Evolutionary conservation across 53 echinoderm and acorn worm genomes (phyloP).

Genomic region (Temnopleurus reevesii): DNA sequence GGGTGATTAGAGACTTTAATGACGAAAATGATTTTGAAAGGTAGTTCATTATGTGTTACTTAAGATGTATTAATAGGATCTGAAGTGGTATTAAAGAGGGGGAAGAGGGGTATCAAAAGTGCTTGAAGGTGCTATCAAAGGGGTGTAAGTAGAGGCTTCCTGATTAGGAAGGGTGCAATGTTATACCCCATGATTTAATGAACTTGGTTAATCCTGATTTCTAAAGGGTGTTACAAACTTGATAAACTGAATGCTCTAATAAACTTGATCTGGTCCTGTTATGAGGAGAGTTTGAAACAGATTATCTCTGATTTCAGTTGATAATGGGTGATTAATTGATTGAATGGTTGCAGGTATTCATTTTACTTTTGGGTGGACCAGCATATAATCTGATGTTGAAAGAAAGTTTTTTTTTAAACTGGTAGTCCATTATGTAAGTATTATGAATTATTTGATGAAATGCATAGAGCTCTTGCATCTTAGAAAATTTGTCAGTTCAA

Average conservation of each 20-base stretch:
- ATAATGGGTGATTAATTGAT: conserved; percentile 18
- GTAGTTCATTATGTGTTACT: conserved; percentile 11
- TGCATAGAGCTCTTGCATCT: background rate
- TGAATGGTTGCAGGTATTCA: background rate
- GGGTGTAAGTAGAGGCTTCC: conserved; percentile 10
- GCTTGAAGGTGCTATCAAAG: background rate
- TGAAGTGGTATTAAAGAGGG: background rate
- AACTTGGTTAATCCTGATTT: background rate
- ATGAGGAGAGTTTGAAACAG: too few species aligned
- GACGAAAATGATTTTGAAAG: background rate
- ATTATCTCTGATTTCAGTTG: background rate
- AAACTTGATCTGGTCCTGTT: too few species aligned
- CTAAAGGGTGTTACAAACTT: background rate
- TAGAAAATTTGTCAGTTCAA: background rate
- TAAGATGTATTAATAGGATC: background rate
- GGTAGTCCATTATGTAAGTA: background rate
- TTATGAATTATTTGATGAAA: background rate
- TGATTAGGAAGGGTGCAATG: background rate
- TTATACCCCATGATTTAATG: background rate
- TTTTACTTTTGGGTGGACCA: background rate
- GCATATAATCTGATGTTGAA: background rate
- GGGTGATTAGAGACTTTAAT: background rate
- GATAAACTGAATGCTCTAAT: too few species aligned
- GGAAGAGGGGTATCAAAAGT: background rate
- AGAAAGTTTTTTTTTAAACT: background rate